Base-by-base conservation (phyloP, 1,140 invertebrate species). In the Sycophaga agraensis region DNA sequence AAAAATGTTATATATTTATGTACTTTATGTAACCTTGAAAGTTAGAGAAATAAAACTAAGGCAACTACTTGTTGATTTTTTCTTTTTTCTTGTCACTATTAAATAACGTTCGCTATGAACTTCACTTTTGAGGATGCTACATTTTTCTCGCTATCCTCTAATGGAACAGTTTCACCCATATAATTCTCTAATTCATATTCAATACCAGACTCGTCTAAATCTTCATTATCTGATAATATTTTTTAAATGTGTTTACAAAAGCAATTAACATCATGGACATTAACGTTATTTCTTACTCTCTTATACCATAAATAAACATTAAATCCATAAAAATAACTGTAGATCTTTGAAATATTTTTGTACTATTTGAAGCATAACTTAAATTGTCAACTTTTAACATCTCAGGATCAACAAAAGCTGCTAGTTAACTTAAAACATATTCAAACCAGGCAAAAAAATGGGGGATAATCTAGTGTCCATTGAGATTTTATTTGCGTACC, bases 391-490 rank as follows among this genome's bases (percentile, higher is more conserved):
- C 72, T 26, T 84, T 81, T 1, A 99, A 75, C 92, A 99, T 99
- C 51, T 90, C 77, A n/a, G 86, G 81, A 82, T 99, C 96, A 77
- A 98, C 87, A 70, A 82, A 86, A 60, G 82, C 78, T 2, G 94
- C 96, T 51, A 92, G 49, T 62, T 89, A 83, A 34, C 95, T 91
- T 0, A 99, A 82, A 9, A 84, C 65, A 82, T 86, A 96, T 78
- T 99, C 97, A 73, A 99, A 94, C 89, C 94, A 99, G 5, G 96
- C 97, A 84, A 99, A 99, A n/a, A 16, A 99, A 86, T 8, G 97
- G 98, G 39, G 98, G 97, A 83, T 99, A 99, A 83, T 99, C 98
- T 45, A 99, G 79, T 0, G 98, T 99, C 97, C 98, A 99, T 88
- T 95, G 84, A 39, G 97, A 99, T 22, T 91, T 84, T 76, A 69